These are phyloP conservation scores for Hestina assimilis DNA, from an alignment of 1,140 invertebrate genomes.

Conservation along the genomic window DNA sequence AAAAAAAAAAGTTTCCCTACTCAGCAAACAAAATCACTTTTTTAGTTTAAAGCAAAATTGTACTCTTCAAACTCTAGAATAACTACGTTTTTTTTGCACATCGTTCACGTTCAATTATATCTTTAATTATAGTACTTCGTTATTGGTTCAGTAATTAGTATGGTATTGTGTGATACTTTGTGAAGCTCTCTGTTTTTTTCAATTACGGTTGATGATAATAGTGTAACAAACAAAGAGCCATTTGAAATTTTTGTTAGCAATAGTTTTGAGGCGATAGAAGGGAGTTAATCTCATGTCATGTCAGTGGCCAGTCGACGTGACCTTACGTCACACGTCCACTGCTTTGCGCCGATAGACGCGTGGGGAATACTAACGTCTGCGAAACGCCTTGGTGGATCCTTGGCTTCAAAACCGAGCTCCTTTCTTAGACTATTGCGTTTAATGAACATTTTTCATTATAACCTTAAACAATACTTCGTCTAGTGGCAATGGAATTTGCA, in stretches of 20 bases:
- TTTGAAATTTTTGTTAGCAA: neutral
- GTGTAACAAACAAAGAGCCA: no score
- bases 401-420: constrained; percentile 77
- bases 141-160: neutral
- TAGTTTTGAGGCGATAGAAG: constrained; percentile 24
- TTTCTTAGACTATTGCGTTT: constrained; percentile 71
- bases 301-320: constrained; percentile 66
- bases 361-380: constrained; percentile 70
- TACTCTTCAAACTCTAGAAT: no score
- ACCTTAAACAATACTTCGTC: constrained; percentile 21
- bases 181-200: no score
- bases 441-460: constrained; percentile 41
- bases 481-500: neutral
- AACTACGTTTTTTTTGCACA: no score
- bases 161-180: no score
- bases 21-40: no score
- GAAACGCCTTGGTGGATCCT: constrained; percentile 74
- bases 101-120: no score
- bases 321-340: constrained; percentile 71
- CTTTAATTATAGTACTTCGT: no score
- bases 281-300: constrained; percentile 58
- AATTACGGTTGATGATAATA: no score
- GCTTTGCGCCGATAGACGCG: constrained; percentile 59
- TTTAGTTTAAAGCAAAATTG: no score
- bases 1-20: no score